Percentiles rank a stretch among this genome's conserved stretches.
phyloP scores from a whole-genome alignment of 2,888 invertebrate genomes.

The Cosmorhoe ocellata region DNA sequence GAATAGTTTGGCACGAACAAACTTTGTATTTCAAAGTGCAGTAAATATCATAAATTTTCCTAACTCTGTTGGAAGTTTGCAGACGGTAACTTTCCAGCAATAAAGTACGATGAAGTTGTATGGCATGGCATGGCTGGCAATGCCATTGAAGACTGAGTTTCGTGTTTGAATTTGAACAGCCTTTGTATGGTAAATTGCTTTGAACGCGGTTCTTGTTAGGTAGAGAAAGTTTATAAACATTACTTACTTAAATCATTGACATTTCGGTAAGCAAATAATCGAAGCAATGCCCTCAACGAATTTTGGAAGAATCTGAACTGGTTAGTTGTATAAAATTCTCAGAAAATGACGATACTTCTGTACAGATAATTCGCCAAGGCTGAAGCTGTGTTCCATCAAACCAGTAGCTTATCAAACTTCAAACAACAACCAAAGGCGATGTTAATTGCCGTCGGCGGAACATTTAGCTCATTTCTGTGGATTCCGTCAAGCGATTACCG shows the following conservation, averaged over 20 bases:
- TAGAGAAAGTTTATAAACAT: background rate
- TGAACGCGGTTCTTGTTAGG: conserved; percentile 17
- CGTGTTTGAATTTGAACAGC: conserved; percentile 21
- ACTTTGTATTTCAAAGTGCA: conserved; percentile 43
- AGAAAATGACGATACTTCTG: background rate
- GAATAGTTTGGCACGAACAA: conserved; percentile 40
- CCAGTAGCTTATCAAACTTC: conserved; percentile 40
- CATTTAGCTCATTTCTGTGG: conserved; percentile 66
- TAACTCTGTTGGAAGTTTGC: conserved; percentile 52
- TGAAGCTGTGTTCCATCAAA: conserved; percentile 26
- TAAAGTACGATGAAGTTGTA: conserved; percentile 41
- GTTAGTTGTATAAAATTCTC: background rate
- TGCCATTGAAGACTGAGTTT: conserved; percentile 33
- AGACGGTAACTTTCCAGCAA: conserved; percentile 48
- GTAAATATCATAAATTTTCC: conserved; percentile 50
- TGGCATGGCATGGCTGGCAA: too few relatives aligned
- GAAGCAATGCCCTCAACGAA: too few relatives aligned
- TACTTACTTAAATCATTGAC: too few relatives aligned
- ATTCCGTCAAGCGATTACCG: conserved; percentile 26
- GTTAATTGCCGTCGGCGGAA: conserved; percentile 73
- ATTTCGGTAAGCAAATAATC: too few relatives aligned
- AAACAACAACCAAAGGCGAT: conserved; percentile 59
- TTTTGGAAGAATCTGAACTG: background rate
- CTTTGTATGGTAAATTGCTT: conserved; percentile 15
- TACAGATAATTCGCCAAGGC: conserved; percentile 8